A percentile compares a stretch with the other conserved stretches of the same genome.
phyloP scores from a whole-genome alignment of 2,113 vertebrate genomes.

The Monopterus albus region DNA sequence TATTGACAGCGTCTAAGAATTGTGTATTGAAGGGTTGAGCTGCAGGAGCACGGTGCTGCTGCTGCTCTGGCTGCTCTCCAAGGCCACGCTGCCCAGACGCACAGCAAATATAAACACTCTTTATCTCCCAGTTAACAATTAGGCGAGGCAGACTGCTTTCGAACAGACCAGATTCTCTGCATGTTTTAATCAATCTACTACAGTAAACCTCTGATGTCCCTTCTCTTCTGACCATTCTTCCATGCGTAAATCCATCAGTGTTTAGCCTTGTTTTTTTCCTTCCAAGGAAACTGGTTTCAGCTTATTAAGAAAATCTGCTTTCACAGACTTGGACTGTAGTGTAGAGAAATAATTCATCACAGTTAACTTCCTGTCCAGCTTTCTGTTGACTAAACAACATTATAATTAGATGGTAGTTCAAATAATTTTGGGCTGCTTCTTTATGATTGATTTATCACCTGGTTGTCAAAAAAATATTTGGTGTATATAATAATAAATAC shows the following conservation, averaged over 20 bases:
- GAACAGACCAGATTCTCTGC: neutral
- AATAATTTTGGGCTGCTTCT: conserved; percentile 2
- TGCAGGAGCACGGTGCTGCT: conserved; percentile 30
- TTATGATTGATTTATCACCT: conserved; percentile 19
- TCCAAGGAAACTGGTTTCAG: neutral
- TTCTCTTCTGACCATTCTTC: neutral
- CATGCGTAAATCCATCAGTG: neutral
- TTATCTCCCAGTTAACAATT: conserved; percentile 78
- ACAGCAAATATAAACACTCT: conserved; percentile 57
- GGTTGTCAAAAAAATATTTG: neutral
- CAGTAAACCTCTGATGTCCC: neutral
- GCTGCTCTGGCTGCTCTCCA: conserved; percentile 68
- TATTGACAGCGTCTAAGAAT: conserved; percentile 74
- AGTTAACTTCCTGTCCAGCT: conserved; percentile 14
- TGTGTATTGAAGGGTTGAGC: conserved; percentile 68
- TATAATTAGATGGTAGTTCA: conserved; percentile 21
- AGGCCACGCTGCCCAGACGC: conserved; percentile 47
- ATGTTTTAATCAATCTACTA: neutral
- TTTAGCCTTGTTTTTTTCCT: neutral
- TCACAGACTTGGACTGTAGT: neutral
- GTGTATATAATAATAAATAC: too few relatives aligned
- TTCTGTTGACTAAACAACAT: conserved; percentile 23
- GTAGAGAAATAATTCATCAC: conserved; percentile 29
- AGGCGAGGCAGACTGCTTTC: conserved; percentile 25
- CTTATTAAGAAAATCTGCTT: neutral